These are phyloP conservation scores for Caradrina kadenii DNA, from an alignment of 2,888 invertebrate species.

Conservation along the genomic window DNA sequence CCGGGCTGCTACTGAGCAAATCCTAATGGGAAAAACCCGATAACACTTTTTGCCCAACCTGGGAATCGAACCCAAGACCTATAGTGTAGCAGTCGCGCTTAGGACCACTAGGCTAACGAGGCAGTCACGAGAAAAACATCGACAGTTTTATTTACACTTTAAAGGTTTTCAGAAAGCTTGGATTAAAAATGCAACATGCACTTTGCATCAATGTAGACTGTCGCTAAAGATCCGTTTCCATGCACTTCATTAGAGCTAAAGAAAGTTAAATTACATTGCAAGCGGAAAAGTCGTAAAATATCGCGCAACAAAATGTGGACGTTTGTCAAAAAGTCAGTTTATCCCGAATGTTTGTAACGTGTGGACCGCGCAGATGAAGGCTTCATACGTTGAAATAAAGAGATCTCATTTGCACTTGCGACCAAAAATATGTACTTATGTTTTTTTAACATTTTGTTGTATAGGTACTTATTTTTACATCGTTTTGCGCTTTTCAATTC, in stretches of 20 bases:
- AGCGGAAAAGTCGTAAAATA: slow-evolving; percentile 29
- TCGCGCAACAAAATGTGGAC: slow-evolving; percentile 35
- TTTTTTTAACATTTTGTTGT: not conserved
- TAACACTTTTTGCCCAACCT: too few species aligned
- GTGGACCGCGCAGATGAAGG: slow-evolving; percentile 53
- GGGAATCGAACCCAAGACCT: too few species aligned
- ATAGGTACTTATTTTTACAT: not conserved
- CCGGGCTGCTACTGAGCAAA: too few species aligned
- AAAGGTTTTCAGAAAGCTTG: not conserved
- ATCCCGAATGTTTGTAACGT: slow-evolving; percentile 46
- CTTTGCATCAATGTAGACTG: slow-evolving; percentile 30
- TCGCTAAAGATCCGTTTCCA: slow-evolving; percentile 28
- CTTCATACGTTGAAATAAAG: slow-evolving; percentile 48
- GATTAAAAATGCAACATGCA: slow-evolving; percentile 39
- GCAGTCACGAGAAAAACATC: not conserved
- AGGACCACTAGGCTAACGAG: too few species aligned
- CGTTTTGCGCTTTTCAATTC: not conserved
- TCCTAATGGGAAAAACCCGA: too few species aligned
- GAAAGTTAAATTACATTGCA: slow-evolving; percentile 52
- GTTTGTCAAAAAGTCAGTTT: slow-evolving; percentile 54
- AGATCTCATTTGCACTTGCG: slow-evolving; percentile 57
- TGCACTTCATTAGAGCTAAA: slow-evolving; percentile 49
- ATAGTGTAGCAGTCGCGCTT: too few species aligned
- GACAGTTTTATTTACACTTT: slow-evolving; percentile 11
- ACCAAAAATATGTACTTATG: slow-evolving; percentile 34